Evolutionary conservation across 2,113 vertebrate genomes (phyloP), one percentile per base, ranked within the genome.

Genomic region (Varanus komodoensis): DNA sequence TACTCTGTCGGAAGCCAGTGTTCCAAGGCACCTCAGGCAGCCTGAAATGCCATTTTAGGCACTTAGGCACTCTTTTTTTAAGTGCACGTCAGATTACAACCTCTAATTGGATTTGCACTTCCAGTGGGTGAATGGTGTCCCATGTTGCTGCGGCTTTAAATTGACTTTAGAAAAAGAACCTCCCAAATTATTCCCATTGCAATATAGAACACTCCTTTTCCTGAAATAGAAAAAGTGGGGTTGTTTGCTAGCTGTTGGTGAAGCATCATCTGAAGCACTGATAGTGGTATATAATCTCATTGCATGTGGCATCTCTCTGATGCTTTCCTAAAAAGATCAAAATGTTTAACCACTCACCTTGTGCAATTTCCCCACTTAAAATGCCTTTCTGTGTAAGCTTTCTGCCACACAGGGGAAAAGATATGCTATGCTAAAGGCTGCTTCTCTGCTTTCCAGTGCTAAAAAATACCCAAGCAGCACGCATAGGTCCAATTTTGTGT

Each of bases 101-200:
- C 54, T 91, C 29, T 92, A 88, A 92, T 8, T 80, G 83, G 83
- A 93, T 94, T 87, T 64, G 86, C 75, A 87, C 52, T 54, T 86
- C 57, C 92, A 17, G 89, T 87, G 84, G 81, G 75, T 61, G 87
- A 90, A 82, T 87, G 74, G 0, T 25, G 54, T 80, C 91, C 87
- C 38, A 44, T 44, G 38, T 44, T 44, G 38, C 38, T 44, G 38
- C 38, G 38, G 38, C 38, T 54, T 54, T 54, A 8, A 8, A 54
- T 8, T 82, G 80, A 6, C 29, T 64, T 82, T 64, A 57, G 2
- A 84, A 69, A 83, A n/a, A 64, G 38, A 61, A 61, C 11, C 38
- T 44, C 57, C 38, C 25, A 9, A 67, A 34, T 52, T 4, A 69
- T 48, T 87, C 50, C 86, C 38, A 23, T 32, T 34, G 44, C 19